These are phyloP conservation scores for Stenolophus ochropezus DNA, from an alignment of 2,888 invertebrate genomes.

Conservation along the genomic window DNA sequence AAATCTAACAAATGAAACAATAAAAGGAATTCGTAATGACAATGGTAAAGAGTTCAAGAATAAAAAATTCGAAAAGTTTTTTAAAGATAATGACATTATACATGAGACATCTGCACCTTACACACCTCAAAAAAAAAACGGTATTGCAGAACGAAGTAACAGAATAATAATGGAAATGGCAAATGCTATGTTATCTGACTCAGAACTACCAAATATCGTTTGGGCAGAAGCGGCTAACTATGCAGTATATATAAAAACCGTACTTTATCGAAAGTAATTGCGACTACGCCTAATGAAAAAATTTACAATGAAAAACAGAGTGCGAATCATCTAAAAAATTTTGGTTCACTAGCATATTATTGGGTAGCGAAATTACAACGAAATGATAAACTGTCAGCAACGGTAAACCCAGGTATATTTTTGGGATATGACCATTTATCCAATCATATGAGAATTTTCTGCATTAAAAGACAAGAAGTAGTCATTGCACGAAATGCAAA, in stretches of 20 bases:
- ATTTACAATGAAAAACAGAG: too few species aligned
- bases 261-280: background rate
- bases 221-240: slow-evolving; percentile 23
- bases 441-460: slow-evolving; percentile 1
- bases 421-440: background rate
- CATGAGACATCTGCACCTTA: too few species aligned
- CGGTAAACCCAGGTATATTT: slow-evolving; percentile 20
- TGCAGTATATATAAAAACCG: slow-evolving; percentile 10
- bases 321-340: too few species aligned
- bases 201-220: background rate
- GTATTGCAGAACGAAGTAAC: too few species aligned
- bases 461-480: background rate
- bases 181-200: background rate
- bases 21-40: background rate
- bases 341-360: too few species aligned
- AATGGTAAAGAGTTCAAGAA: background rate
- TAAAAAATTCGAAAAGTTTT: background rate
- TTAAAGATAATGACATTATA: background rate
- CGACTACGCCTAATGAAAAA: background rate
- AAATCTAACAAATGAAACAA: background rate
- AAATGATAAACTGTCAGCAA: background rate
- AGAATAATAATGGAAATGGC: too few species aligned
- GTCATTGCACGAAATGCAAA: slow-evolving; percentile 8
- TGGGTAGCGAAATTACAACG: too few species aligned
- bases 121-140: too few species aligned